Evolutionary conservation across 2,113 vertebrate species (phyloP).

Genomic region (Phylloscopus whistleri): DNA sequence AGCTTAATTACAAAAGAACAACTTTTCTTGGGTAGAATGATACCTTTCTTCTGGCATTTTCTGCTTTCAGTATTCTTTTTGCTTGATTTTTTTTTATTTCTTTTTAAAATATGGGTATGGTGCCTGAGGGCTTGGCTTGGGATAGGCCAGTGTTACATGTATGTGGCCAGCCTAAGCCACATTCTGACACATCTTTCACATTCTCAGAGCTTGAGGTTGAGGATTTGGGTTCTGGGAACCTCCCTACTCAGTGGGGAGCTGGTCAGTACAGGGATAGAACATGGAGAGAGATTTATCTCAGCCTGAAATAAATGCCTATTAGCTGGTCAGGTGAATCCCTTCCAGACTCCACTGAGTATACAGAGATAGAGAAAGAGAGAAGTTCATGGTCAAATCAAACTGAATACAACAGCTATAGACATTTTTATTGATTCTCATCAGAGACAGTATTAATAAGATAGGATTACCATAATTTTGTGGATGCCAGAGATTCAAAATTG

Average conservation of each 20-base stretch:
- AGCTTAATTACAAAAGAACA: conserved; percentile 23
- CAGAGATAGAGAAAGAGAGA: not conserved
- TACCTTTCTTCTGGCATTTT: not conserved
- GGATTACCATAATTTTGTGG: not conserved
- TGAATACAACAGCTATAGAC: not conserved
- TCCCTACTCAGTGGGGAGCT: not conserved
- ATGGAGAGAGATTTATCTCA: not conserved
- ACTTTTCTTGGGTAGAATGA: not conserved
- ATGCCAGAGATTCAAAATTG: not conserved
- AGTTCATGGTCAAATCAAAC: not conserved
- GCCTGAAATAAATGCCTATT: not conserved
- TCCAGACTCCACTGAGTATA: not conserved
- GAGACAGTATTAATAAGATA: not conserved
- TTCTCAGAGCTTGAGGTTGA: not conserved
- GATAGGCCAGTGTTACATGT: not conserved
- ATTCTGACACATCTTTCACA: not conserved
- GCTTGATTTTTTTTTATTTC: not conserved
- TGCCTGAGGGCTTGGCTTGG: not conserved
- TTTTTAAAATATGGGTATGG: not conserved
- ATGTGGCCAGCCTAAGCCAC: not conserved
- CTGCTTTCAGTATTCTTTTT: not conserved
- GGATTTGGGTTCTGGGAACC: not conserved
- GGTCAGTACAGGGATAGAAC: not conserved
- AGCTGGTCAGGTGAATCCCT: not conserved
- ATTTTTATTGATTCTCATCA: not conserved